phyloP scores from a whole-genome alignment of 2,888 invertebrate genomes.

The Cheilosia grossa region DNA sequence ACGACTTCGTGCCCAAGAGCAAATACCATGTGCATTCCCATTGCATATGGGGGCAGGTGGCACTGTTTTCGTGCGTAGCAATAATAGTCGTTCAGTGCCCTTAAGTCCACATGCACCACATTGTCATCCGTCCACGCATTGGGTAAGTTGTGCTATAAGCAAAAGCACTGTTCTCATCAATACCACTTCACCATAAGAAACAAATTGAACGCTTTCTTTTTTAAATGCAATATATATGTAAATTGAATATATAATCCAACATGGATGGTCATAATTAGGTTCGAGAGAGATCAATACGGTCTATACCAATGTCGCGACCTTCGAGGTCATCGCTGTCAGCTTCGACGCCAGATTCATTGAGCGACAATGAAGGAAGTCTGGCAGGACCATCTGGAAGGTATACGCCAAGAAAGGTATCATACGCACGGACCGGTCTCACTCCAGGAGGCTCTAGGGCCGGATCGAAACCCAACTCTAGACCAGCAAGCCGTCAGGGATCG shows the following conservation, averaged over 20 bases:
- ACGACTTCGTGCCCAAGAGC: slow-evolving; percentile 94
- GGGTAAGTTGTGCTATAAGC: slow-evolving; percentile 82
- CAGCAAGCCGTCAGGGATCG: slow-evolving; percentile 93
- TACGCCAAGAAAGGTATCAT: slow-evolving; percentile 81
- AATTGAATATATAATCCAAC: slow-evolving; percentile 24
- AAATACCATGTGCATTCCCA: slow-evolving; percentile 95
- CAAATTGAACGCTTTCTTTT: neutral
- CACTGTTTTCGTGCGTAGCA: slow-evolving; percentile 87
- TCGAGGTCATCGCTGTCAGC: slow-evolving; percentile 92
- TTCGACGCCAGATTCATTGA: slow-evolving; percentile 94
- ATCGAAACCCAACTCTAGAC: slow-evolving; percentile 92
- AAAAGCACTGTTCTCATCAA: slow-evolving; percentile 44
- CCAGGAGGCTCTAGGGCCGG: slow-evolving; percentile 90
- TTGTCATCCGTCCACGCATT: slow-evolving; percentile 88
- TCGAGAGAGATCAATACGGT: slow-evolving; percentile 95
- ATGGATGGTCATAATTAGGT: slow-evolving; percentile 85
- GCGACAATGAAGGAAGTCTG: slow-evolving; percentile 92
- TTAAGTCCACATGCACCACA: slow-evolving; percentile 87
- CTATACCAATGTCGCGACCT: slow-evolving; percentile 94
- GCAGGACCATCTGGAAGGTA: slow-evolving; percentile 87
- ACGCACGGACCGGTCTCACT: slow-evolving; percentile 86
- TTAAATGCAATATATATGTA: neutral
- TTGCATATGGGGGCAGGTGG: slow-evolving; percentile 91
- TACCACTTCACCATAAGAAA: slow-evolving; percentile 40
- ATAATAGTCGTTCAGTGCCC: slow-evolving; percentile 87